These are phyloP conservation scores for Habroteleia sp. DNA, from an alignment of 2,888 invertebrate species.

Conservation along the genomic window DNA sequence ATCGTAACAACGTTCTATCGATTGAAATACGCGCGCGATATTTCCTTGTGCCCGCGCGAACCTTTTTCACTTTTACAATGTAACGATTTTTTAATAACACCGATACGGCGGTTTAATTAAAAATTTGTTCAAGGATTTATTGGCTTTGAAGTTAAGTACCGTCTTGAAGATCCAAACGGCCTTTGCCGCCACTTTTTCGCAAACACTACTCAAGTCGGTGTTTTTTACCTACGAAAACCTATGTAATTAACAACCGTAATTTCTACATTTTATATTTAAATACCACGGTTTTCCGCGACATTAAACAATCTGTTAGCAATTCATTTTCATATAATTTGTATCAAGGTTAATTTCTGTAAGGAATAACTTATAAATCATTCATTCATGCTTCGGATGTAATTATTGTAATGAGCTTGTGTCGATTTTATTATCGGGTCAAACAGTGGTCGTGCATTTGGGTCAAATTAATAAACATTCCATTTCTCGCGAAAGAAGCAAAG, in stretches of 20 bases:
- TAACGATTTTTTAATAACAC: too few relatives aligned
- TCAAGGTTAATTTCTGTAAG: conserved; percentile 10
- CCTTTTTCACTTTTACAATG: too few relatives aligned
- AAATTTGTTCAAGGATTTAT: conserved; percentile 2
- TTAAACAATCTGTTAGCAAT: conserved; percentile 35
- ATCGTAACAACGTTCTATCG: not conserved
- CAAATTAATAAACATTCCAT: conserved; percentile 1
- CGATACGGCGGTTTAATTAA: conserved; percentile 6
- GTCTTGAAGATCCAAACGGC: too few relatives aligned
- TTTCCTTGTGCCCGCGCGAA: too few relatives aligned
- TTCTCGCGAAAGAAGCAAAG: not conserved
- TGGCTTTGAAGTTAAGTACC: too few relatives aligned
- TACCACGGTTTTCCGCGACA: conserved; percentile 6
- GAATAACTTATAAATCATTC: conserved; percentile 13
- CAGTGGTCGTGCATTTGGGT: not conserved
- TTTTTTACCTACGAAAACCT: too few relatives aligned
- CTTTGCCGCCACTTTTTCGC: too few relatives aligned
- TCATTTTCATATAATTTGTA: conserved; percentile 32
- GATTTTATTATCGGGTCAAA: not conserved
- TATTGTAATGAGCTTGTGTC: not conserved
- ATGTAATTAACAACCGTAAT: not conserved
- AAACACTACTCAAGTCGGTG: too few relatives aligned
- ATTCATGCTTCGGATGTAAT: conserved; percentile 10
- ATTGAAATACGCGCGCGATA: too few relatives aligned
- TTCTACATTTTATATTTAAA: too few relatives aligned